These are phyloP conservation scores for Balearica regulorum DNA, from an alignment of 2,797 vertebrate species.

Conservation along the genomic window DNA sequence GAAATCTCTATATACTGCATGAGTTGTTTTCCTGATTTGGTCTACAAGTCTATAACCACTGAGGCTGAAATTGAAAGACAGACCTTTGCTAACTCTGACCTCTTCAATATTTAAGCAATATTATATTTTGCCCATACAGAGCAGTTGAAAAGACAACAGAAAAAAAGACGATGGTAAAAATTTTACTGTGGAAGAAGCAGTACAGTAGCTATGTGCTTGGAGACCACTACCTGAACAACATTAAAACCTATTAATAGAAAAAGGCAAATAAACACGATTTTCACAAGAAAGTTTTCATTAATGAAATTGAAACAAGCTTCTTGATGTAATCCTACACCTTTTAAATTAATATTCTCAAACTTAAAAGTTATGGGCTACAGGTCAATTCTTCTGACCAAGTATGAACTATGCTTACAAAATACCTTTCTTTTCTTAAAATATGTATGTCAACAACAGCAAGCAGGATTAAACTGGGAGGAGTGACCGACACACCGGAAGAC, in stretches of 20 bases:
- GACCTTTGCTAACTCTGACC: not conserved
- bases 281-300: not conserved
- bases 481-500: no score
- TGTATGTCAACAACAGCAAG: not conserved
- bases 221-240: not conserved
- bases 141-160: not conserved
- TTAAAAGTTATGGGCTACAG: not conserved
- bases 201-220: not conserved
- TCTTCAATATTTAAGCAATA: not conserved
- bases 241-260: not conserved
- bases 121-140: not conserved
- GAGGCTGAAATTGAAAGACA: not conserved
- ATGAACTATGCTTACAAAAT: not conserved
- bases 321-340: not conserved
- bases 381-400: not conserved
- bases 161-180: not conserved
- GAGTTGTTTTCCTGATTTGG: not conserved
- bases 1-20: not conserved
- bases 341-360: not conserved
- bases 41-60: not conserved
- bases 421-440: not conserved
- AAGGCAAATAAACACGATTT: not conserved
- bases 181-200: not conserved
- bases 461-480: not conserved
- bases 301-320: not conserved